phyloP scores from a whole-genome alignment of 37 sponge, comb jelly and placozoan species.

The Axinella damicornis region DNA sequence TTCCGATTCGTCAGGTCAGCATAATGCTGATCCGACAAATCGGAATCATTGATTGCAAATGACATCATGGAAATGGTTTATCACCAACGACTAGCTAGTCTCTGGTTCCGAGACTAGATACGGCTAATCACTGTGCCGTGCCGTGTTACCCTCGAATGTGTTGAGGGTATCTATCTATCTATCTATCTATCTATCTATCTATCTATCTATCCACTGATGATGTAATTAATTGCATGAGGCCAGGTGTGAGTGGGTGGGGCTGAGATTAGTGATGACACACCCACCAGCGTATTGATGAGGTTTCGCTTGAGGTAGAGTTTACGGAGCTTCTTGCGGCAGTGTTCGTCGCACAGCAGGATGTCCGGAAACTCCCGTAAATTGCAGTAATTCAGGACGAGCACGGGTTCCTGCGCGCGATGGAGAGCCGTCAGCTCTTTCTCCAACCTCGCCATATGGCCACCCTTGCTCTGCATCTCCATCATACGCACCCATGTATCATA shows the following conservation, averaged over 20 bases:
- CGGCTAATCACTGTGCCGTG: no score
- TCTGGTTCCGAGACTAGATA: no score
- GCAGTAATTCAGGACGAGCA: constrained; percentile 31
- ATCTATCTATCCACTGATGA: no score
- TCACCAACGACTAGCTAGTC: no score
- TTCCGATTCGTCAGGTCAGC: no score
- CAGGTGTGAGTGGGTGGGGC: constrained; percentile 27
- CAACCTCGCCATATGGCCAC: background rate
- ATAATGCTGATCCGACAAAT: no score
- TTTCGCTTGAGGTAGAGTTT: constrained; percentile 54
- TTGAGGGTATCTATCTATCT: no score
- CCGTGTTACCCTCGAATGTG: no score
- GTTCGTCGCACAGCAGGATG: background rate
- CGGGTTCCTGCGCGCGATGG: background rate
- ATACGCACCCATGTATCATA: background rate
- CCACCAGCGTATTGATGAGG: constrained; percentile 28
- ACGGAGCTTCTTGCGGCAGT: constrained; percentile 1
- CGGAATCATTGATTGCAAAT: no score
- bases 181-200: no score
- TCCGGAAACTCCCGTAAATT: constrained; percentile 28
- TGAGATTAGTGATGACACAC: background rate
- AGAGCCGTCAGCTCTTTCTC: background rate
- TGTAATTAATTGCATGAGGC: no score
- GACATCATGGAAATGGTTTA: no score
- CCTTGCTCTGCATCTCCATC: background rate